phyloP scores from a whole-genome alignment of 2,888 invertebrate species.

The Nephrotoma flavescens region DNA sequence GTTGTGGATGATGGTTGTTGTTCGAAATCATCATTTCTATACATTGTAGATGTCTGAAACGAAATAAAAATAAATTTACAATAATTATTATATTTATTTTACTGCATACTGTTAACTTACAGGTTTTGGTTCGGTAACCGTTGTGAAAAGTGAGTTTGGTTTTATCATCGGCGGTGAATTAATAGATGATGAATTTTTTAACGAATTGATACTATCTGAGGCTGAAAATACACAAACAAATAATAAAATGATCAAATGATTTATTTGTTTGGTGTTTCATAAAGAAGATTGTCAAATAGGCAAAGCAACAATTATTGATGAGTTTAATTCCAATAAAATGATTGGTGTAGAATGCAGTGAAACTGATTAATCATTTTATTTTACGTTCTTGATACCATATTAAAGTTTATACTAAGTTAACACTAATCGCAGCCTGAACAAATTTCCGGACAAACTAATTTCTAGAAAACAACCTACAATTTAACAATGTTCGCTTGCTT shows the following conservation, averaged over 20 bases:
- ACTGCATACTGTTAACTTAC: background rate
- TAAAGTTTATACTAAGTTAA: no score
- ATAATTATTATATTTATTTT: background rate
- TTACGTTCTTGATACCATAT: no score
- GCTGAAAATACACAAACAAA: constrained; percentile 8
- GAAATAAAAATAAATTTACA: constrained; percentile 3
- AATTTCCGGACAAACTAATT: no score
- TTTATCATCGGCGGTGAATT: constrained; percentile 29
- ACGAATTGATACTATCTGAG: constrained; percentile 11
- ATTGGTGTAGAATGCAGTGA: no score
- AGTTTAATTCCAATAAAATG: no score
- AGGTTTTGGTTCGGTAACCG: constrained; percentile 10
- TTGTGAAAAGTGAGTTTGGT: constrained; percentile 25
- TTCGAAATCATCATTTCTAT: constrained; percentile 12
- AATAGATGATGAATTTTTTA: constrained; percentile 14
- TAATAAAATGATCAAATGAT: background rate
- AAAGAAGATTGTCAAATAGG: no score
- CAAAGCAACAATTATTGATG: no score
- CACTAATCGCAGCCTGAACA: no score
- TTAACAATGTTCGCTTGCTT: no score
- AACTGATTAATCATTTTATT: no score
- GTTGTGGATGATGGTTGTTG: constrained; percentile 20
- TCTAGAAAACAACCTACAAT: no score
- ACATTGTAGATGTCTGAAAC: constrained; percentile 12
- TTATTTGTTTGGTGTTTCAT: background rate